Base-by-base conservation (phyloP, 2,888 invertebrate genomes). In the Hylaea fasciaria region DNA sequence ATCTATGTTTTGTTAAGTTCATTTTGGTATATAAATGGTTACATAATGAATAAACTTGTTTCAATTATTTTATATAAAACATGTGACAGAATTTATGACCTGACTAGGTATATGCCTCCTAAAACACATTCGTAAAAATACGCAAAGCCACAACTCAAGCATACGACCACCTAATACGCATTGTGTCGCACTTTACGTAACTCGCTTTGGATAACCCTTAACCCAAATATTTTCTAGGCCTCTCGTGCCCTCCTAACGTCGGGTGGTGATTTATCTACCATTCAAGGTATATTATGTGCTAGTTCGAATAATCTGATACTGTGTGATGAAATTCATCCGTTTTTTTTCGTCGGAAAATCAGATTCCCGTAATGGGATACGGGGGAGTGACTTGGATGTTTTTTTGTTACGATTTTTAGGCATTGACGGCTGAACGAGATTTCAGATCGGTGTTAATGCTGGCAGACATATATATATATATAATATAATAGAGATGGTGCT, bases 221-320 rank as follows among this genome's bases (percentile, higher is more conserved):
- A 77, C 77, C 78, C 74, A 77, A 80, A 80, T 78, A 78, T 78
- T 76, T 78, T 73, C 72, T 69, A 71, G 70, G 70, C 73, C 72
- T 72, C 73, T 72, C 69, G 68, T 68, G 69, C 71, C 76, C 71
- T 71, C 70, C 71, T 78, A 78, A 77, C 77, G 81, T 74, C 68
- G 70, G 68, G 76, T 58, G 72, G 74, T 83, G 83, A 85, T 85
- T 83, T 84, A 84, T 85, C 71, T 78, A 81, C 79, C 76, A 77
- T 80, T 78, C 79, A 78, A 75, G 76, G 78, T 80, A 77, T 69
- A 78, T 79, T 78, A 80, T 74, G 72, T 74, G 74, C 74, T 77
- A 75, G 73, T 77, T 73, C 67, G 71, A 73, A 77, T 80, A 74
- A 80, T 81, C 81, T 79, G 81, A 81, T 82, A 74, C 62, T 65